phyloP scores from a whole-genome alignment of 2,888 invertebrate genomes.

The Pantelozetes paolii region DNA sequence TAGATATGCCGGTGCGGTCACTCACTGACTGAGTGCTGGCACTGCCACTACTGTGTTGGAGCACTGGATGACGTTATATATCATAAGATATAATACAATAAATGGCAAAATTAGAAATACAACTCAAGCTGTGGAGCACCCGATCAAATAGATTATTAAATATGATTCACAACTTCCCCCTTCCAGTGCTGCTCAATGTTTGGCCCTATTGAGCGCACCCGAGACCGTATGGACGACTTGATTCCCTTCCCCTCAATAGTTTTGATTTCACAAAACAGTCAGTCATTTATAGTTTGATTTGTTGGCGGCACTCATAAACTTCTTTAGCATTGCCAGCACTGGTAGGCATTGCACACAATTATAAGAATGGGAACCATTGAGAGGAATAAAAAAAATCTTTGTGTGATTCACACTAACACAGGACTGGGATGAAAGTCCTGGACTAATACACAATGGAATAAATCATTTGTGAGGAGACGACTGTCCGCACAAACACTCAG shows the following conservation, averaged over 20 bases:
- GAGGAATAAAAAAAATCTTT: not conserved
- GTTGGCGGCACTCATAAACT: not conserved
- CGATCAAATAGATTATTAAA: slow-evolving; percentile 34
- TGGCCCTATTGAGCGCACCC: not conserved
- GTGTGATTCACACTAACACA: not conserved
- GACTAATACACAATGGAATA: slow-evolving; percentile 2
- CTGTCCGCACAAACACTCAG: slow-evolving; percentile 1
- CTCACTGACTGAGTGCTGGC: not conserved
- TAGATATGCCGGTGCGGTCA: slow-evolving; percentile 10
- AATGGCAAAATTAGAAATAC: slow-evolving; percentile 35
- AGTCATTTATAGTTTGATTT: not conserved
- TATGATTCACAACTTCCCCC: slow-evolving; percentile 27
- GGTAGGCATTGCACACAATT: not conserved
- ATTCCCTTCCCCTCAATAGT: not conserved
- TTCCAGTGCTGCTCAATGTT: not conserved
- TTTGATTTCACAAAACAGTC: not conserved
- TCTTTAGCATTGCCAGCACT: not conserved
- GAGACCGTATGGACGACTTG: not conserved
- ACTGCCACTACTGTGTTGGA: not conserved
- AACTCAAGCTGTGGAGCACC: slow-evolving; percentile 29
- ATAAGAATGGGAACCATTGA: not conserved
- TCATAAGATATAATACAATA: slow-evolving; percentile 18
- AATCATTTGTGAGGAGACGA: not conserved
- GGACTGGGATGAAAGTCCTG: not conserved
- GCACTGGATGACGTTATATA: not conserved